Percentiles rank a stretch among this genome's conserved stretches.
Conservation (phyloP, 2,888 invertebrate species). For the Mythimna impura region DNA sequence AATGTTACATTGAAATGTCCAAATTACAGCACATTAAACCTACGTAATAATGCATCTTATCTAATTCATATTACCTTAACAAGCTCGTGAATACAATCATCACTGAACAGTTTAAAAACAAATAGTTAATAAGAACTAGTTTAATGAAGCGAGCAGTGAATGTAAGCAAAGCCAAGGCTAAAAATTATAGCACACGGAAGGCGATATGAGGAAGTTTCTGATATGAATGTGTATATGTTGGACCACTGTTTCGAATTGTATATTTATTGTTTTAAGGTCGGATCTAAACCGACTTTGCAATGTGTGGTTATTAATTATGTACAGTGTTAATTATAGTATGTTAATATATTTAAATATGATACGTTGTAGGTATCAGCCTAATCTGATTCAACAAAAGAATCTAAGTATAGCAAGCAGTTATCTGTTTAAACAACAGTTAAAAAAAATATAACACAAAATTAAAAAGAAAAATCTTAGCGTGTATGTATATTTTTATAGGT, state of each 20-base stretch:
- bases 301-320: not conserved
- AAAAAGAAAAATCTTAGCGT: too few relatives aligned
- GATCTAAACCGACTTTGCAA: not conserved
- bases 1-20: not conserved
- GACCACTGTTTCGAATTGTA: constrained; percentile 18
- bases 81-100: constrained; percentile 42
- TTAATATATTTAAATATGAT: not conserved
- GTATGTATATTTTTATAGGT: too few relatives aligned
- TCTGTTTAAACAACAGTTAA: too few relatives aligned
- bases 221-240: constrained; percentile 26
- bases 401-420: too few relatives aligned
- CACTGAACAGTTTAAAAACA: constrained; percentile 39
- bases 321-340: not conserved
- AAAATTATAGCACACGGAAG: constrained; percentile 64
- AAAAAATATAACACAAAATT: too few relatives aligned
- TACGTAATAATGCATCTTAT: constrained; percentile 27
- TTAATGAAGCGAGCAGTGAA: constrained; percentile 64
- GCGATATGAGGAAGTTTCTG: constrained; percentile 60
- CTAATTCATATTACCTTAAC: constrained; percentile 8
- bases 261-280: constrained; percentile 15
- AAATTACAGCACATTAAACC: constrained; percentile 12
- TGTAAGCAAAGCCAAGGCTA: constrained; percentile 63
- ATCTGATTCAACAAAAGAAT: not conserved
- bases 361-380: not conserved
- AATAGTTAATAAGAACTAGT: constrained; percentile 55